phyloP scores from a whole-genome alignment of 2,888 invertebrate genomes.

The Ptychoptera albimana region DNA sequence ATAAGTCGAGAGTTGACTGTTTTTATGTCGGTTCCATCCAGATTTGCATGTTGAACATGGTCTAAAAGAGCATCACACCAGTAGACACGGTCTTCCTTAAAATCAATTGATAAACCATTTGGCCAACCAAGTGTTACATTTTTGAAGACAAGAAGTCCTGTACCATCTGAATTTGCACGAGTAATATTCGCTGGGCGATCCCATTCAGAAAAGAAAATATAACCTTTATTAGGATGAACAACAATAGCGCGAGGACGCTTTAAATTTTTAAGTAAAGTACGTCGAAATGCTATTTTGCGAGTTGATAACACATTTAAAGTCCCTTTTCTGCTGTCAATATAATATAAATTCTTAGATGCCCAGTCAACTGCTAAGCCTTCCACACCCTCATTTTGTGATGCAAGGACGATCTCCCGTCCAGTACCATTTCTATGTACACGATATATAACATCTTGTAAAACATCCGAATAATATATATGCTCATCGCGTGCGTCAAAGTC shows the following conservation, averaged over 20 bases:
- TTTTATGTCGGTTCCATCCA: conserved; percentile 81
- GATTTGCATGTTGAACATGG: conserved; percentile 84
- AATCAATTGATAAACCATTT: conserved; percentile 90
- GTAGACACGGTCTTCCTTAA: conserved; percentile 71
- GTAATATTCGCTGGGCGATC: conserved; percentile 93
- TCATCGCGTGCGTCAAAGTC: conserved; percentile 85
- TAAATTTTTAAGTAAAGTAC: conserved; percentile 70
- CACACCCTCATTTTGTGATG: conserved; percentile 93
- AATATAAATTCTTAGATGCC: conserved; percentile 89
- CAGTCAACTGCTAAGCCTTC: conserved; percentile 93
- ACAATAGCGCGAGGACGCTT: conserved; percentile 92
- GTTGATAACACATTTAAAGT: conserved; percentile 86
- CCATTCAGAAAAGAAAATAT: conserved; percentile 92
- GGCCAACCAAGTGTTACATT: conserved; percentile 94
- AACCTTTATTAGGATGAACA: conserved; percentile 90
- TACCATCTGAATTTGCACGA: conserved; percentile 80
- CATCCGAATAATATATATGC: conserved; percentile 95
- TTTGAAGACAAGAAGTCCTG: conserved; percentile 69
- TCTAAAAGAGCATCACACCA: conserved; percentile 96
- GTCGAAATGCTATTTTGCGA: conserved; percentile 64
- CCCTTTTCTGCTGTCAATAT: conserved; percentile 87
- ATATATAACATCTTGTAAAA: conserved; percentile 88
- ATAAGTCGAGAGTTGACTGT: conserved; percentile 78
- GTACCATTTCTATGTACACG: conserved; percentile 64
- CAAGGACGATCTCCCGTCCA: conserved; percentile 73